Conservation (phyloP, 2,797 vertebrate genomes). For the Bufotes viridis region DNA sequence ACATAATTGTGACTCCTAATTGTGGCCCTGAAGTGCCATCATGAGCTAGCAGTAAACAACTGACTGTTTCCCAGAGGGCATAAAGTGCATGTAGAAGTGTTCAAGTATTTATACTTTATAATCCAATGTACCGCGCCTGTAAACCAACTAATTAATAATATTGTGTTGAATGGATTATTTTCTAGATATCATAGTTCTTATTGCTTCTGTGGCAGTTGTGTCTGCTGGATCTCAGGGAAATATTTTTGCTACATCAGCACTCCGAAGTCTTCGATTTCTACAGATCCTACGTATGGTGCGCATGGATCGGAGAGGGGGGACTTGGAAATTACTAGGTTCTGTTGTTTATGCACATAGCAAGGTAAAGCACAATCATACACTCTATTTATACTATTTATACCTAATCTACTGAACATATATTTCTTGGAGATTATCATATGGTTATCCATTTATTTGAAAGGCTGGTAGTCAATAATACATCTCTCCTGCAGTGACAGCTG, state of each 20-base stretch:
- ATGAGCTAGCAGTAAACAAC: not conserved
- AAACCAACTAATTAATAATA: not conserved
- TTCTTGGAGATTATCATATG: not conserved
- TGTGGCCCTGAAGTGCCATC: not conserved
- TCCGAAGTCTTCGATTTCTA: constrained; percentile 95
- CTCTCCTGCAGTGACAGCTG: too few species aligned
- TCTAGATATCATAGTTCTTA: constrained; percentile 97
- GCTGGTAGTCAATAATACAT: too few species aligned
- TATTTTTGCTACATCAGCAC: constrained; percentile 96
- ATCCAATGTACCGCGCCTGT: not conserved
- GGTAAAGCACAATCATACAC: constrained; percentile 71
- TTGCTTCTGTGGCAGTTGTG: constrained; percentile 96
- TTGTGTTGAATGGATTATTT: constrained; percentile 65
- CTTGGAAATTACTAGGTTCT: constrained; percentile 97
- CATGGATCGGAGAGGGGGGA: constrained; percentile 96
- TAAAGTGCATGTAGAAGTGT: not conserved
- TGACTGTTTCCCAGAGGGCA: not conserved
- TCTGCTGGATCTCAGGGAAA: constrained; percentile 97
- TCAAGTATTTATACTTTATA: not conserved
- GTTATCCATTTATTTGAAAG: too few species aligned
- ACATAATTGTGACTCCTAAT: not conserved
- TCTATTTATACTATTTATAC: not conserved
- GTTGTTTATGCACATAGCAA: constrained; percentile 99
- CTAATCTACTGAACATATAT: not conserved
- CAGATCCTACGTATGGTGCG: constrained; percentile 98